A percentile compares a stretch with the other conserved stretches of the same genome.
These are phyloP conservation scores for Physella acuta DNA, from an alignment of 1,140 invertebrate species.

Conservation along the genomic window DNA sequence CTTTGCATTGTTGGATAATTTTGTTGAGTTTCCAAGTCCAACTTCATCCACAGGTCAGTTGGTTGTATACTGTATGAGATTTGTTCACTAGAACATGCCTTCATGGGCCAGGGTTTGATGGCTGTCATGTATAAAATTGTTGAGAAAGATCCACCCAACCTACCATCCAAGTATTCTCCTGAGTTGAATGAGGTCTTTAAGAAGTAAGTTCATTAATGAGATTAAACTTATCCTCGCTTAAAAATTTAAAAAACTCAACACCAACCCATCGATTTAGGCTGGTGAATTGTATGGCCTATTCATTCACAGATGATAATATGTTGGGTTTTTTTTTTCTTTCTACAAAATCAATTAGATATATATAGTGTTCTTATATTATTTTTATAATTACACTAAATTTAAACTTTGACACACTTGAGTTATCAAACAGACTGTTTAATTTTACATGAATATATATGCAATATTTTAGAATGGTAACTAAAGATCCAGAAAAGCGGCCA, in stretches of 20 bases:
- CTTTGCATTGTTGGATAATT: too few species aligned
- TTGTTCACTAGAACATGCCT: constrained; percentile 56
- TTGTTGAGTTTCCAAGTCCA: too few species aligned
- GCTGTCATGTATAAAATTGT: constrained; percentile 62
- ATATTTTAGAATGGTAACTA: constrained; percentile 56
- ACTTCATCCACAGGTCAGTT: constrained; percentile 50
- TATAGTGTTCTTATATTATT: constrained; percentile 7
- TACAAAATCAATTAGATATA: neutral
- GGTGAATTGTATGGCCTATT: too few species aligned
- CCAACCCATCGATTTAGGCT: too few species aligned
- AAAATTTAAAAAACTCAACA: neutral
- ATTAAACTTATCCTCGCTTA: neutral
- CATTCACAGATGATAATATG: neutral
- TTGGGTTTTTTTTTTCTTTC: neutral
- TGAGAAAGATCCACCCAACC: constrained; percentile 52
- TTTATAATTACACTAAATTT: neutral
- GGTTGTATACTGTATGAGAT: constrained; percentile 59
- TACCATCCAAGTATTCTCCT: constrained; percentile 52
- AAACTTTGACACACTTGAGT: too few species aligned
- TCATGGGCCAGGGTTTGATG: constrained; percentile 58
- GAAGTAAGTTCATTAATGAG: constrained; percentile 46
- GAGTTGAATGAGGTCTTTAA: constrained; percentile 54
- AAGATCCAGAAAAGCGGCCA: constrained; percentile 54
- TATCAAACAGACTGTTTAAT: too few species aligned
- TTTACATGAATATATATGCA: too few species aligned